Percentiles rank a stretch among this genome's conserved stretches.
phyloP scores from a whole-genome alignment of 2,113 vertebrate species.

The Lepidothrix coronata region DNA sequence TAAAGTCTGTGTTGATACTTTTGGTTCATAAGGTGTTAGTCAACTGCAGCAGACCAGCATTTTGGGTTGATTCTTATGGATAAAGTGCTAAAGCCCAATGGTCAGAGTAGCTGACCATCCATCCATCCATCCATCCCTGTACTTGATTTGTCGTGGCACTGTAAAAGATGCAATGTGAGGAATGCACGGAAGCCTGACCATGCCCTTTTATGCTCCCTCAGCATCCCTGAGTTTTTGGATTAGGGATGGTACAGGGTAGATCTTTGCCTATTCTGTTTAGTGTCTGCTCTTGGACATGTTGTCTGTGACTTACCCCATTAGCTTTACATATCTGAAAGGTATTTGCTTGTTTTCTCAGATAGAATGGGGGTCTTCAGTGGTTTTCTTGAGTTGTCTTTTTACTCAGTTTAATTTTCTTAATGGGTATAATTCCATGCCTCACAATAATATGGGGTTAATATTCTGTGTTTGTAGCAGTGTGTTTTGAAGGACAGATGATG shows the following conservation, averaged over 20 bases:
- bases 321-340: neutral
- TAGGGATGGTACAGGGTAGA: neutral
- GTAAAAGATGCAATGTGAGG: rapidly evolving
- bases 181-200: neutral
- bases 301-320: neutral
- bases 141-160: rapidly evolving
- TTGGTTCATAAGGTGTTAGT: neutral
- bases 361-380: neutral
- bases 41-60: neutral
- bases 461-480: neutral
- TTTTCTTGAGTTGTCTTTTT: neutral
- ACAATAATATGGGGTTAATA: neutral
- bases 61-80: neutral
- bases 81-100: neutral
- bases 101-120: neutral
- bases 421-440: neutral
- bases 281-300: neutral
- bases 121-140: neutral
- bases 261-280: neutral
- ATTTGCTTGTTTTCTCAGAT: neutral
- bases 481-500: neutral
- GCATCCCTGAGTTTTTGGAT: neutral
- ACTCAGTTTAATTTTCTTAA: neutral
- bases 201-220: neutral
- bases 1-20: neutral